Base-by-base conservation (phyloP, 2,888 invertebrate species). In the Cosmia pyralina region DNA sequence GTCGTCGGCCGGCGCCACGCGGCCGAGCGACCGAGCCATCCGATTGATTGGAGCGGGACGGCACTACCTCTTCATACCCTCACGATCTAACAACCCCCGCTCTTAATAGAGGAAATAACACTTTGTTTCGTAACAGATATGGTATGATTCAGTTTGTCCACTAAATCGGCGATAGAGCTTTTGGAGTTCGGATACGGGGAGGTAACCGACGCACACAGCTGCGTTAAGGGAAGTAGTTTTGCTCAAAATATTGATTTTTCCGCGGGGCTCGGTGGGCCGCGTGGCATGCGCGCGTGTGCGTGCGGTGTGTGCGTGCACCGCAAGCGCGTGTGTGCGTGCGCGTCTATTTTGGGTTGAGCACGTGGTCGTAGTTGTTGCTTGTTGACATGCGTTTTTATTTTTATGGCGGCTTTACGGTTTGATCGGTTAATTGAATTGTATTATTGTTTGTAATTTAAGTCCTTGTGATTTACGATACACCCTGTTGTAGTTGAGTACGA, bases 171-270 rank as follows among this genome's bases (percentile, higher is more conserved):
- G 85, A 88, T 93, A 83, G 80, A 89, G 79, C 92, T 87, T 92
- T 93, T 81, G 69, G 85, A 77, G 73, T 84, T 81, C 5, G 64
- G 64, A 72, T 52, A 69, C 70, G 72, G 74, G 83, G 87, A 89
- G 89, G 91, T 88, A 85, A 88, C 86, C 87, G 82, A 92, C 92
- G 89, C 95, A 95, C 95, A 95, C 95, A 92, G 81, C 83, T 86
- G 88, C 88, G 90, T 86, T 93, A 92, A 93, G 94, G 96, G 96
- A 96, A 95, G 95, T 94, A 95, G 95, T 95, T 96, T 95, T 95
- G 96, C 95, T 96, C 94, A 95, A 95, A 96, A 96, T 96, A 96
- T 96, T 96, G 96, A 96, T 96, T 96, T 96, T 96, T 95, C 95
- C 93, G 93, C 93, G 91, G 92, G 93, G 89, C 89, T 90, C 88